Base-by-base conservation (phyloP, 2,888 invertebrate genomes). In the Ernsta delagoae region DNA sequence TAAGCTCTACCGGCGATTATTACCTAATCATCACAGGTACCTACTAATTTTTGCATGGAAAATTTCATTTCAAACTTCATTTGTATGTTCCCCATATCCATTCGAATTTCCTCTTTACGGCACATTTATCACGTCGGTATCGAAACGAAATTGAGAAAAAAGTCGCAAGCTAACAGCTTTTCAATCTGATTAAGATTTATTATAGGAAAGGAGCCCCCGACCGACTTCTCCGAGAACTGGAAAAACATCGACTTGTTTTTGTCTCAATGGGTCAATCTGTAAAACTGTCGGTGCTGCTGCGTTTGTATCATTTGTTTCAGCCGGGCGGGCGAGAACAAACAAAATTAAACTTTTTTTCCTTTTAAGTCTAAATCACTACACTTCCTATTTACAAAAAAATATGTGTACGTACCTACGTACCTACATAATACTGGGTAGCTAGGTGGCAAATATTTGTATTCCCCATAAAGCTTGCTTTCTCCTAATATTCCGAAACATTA, bases 81-180 rank as follows among this genome's bases (percentile, higher is more conserved):
- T 62, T 62, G 61, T 68, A 56, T 68, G 53, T 56, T 45, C 16
- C 48, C 36, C 61, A 65, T 60, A 45, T 65, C 63, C 67, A 41
- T 56, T 64, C 60, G 54, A 56, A 70, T 65, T 65, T 71, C 71
- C 74, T 78, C n/a, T 78, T 79, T 77, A 75, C 75, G 77, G 73
- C 73, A 82, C 81, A 82, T 84, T 83, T 82, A 83, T 83, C 83
- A 84, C 83, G 76, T 75, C 64, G 76, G 76, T 77, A 81, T 82
- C 78, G 81, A 74, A 73, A 73, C 72, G 75, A 80, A 84, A 83
- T 83, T 83, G 83, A 79, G 82, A 83, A 83, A 82, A 84, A 85
- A 83, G 83, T 83, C 84, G 78, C 78, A 78, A 72, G 75, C 78
- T 71, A 80, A 83, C 80, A 70, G 72, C 72, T 83, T 83, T 83